Percentiles rank a stretch among this genome's conserved stretches.
phyloP scores from a whole-genome alignment of 2,888 invertebrate genomes.

The Archips crataeganus region DNA sequence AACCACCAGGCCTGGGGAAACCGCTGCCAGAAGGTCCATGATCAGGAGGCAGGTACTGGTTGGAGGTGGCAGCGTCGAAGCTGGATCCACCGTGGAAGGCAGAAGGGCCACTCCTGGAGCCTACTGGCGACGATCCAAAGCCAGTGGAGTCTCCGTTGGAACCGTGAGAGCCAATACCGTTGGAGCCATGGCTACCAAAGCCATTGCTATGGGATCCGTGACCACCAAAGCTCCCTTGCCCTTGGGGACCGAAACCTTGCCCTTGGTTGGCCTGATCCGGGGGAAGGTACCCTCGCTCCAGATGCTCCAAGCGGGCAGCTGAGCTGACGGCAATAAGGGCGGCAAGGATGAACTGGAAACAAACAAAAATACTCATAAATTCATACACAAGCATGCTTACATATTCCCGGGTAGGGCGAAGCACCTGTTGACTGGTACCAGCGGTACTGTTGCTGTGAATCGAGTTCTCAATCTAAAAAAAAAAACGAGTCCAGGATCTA shows the following conservation, averaged over 20 bases:
- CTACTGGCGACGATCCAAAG: conserved; percentile 44
- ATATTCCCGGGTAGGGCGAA: conserved; percentile 22
- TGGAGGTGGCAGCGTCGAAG: conserved; percentile 66
- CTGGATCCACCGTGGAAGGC: conserved; percentile 46
- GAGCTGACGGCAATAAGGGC: conserved; percentile 68
- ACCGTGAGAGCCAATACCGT: conserved; percentile 43
- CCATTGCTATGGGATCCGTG: conserved; percentile 39
- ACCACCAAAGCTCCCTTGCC: conserved; percentile 19
- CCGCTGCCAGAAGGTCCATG: conserved; percentile 57
- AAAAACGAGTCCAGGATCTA: conserved; percentile 23
- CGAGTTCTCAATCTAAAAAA: conserved; percentile 37
- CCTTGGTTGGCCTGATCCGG: conserved; percentile 56
- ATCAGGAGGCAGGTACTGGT: conserved; percentile 76
- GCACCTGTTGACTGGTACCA: conserved; percentile 34
- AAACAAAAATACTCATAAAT: conserved; percentile 24
- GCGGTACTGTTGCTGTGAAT: conserved; percentile 21
- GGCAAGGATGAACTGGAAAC: conserved; percentile 70
- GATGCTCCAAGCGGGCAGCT: conserved; percentile 74
- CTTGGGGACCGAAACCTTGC: conserved; percentile 24
- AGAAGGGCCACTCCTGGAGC: conserved; percentile 15
- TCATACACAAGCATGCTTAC: conserved; percentile 14
- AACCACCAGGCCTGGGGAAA: conserved; percentile 24
- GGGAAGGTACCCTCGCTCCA: conserved; percentile 76
- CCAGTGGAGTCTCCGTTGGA: conserved; percentile 47
- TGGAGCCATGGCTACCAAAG: conserved; percentile 38